Percentiles rank a stretch among this genome's conserved stretches.
phyloP scores from a whole-genome alignment of 2,113 vertebrate species.

The Planiliza haematocheilus region DNA sequence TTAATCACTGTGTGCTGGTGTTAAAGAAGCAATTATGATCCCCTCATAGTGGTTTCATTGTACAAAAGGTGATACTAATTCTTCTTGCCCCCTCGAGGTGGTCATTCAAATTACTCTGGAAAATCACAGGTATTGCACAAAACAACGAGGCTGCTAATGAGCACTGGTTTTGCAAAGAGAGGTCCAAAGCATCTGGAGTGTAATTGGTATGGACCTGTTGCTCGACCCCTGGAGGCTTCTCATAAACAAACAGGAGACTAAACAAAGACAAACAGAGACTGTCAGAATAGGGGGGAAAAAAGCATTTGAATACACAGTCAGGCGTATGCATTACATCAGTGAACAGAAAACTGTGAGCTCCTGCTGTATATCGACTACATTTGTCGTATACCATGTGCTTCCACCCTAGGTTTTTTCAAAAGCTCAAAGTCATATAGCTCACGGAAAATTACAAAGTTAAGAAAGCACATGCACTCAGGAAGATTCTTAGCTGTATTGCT shows the following conservation, averaged over 20 bases:
- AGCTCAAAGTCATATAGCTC: constrained; percentile 39
- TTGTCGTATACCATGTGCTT: constrained; percentile 13
- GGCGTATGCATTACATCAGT: constrained; percentile 6
- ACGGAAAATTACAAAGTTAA: constrained; percentile 47
- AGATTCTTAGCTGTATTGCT: constrained; percentile 53
- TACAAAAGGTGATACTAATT: constrained; percentile 50
- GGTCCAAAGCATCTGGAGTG: constrained; percentile 52
- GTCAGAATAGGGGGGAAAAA: not conserved
- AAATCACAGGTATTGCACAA: constrained; percentile 27
- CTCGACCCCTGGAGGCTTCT: constrained; percentile 47
- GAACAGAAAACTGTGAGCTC: not conserved
- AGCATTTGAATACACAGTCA: not conserved
- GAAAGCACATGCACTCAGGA: constrained; percentile 37
- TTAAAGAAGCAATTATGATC: constrained; percentile 32
- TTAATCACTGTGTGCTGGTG: constrained; percentile 5
- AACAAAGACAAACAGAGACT: too few relatives aligned
- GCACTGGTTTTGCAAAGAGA: constrained; percentile 39
- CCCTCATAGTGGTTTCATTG: constrained; percentile 23
- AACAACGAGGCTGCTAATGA: constrained; percentile 48
- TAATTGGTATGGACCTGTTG: constrained; percentile 55
- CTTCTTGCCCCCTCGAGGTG: constrained; percentile 21
- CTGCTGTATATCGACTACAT: not conserved
- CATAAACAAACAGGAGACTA: constrained; percentile 47
- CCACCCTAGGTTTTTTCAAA: constrained; percentile 11
- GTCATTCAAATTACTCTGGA: constrained; percentile 40